Base-by-base conservation (phyloP, 1,140 invertebrate species). In the Homalodisca vitripennis region DNA sequence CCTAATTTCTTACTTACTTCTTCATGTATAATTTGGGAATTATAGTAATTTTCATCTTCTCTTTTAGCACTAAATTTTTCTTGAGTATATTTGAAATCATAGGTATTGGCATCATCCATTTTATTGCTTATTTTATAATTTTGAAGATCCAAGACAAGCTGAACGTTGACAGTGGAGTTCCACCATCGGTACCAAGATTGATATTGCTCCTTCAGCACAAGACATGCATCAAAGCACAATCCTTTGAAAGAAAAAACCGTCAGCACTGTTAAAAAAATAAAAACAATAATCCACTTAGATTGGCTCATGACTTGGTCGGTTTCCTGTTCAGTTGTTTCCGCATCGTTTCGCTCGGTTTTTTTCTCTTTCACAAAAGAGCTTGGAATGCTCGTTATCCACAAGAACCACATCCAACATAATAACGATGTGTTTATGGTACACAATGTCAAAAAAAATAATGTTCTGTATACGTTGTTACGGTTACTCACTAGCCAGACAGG, bases 211-310 rank as follows among this genome's bases (percentile, higher is more conserved):
- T 22, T 13, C 3, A 53, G 12, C 20, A 20, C 48, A 3, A 12
- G 6, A 20, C 20, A 53, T 53, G 13, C 48, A 24, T 53, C 48
- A 53, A 12, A n/a, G 22, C 12, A 14, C 22, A 53, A 12, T 3
- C 12, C 20, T 53, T 53, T 53, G 3, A 53, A 6, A n/a, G 48
- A 53, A 20, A 53, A 53, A 53, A 53, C 6, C 6, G 48, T 14
- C 22, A 53, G 20, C 6, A 53, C 3, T 22, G 48, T 53, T 22
- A 53, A 22, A 24, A 53, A 53, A 53, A 53, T 20, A 53, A 53
- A 53, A 53, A 53, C 48, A n/a, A 24, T 24, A 13, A 53, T 53
- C 48, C 48, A 53, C 20, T 53, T 53, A n/a, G 48, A 20, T 22
- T 24, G 6, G 48, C 48, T 53, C 22, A 22, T 14, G 12, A 12